phyloP scores from a whole-genome alignment of 1,140 invertebrate genomes.

The Maconellicoccus hirsutus region DNA sequence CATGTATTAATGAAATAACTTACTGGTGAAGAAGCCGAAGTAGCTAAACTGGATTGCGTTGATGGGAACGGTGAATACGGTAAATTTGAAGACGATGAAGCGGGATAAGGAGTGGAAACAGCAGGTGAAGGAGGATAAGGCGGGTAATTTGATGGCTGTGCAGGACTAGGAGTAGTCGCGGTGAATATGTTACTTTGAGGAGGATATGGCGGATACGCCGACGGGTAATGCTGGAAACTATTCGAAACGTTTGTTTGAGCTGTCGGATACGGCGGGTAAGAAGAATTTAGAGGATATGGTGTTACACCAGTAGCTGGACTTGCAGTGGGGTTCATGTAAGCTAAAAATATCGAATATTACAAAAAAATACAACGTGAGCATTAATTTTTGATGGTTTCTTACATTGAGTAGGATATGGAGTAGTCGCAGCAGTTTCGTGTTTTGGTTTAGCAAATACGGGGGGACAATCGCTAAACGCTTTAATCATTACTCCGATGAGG shows the following conservation, averaged over 20 bases:
- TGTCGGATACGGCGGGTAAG: conserved; percentile 25
- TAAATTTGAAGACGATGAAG: background rate
- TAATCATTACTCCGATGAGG: conserved; percentile 81
- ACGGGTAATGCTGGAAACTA: background rate
- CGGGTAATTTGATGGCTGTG: conserved; percentile 27
- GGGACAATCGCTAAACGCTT: conserved; percentile 87
- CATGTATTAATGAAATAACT: conserved; percentile 22
- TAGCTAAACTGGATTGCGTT: background rate
- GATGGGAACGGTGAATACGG: conserved; percentile 24
- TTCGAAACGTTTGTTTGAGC: background rate
- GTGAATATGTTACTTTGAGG: background rate
- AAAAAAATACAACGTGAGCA: too few species aligned
- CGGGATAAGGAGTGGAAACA: conserved; percentile 26
- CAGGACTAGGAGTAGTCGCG: conserved; percentile 31
- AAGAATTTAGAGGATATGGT: conserved; percentile 7
- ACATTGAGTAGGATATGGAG: conserved; percentile 25
- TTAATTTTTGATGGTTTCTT: background rate
- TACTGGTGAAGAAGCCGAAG: conserved; percentile 12
- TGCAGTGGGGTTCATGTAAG: background rate
- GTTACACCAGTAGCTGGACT: background rate
- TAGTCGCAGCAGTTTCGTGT: conserved; percentile 23
- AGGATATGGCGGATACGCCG: background rate
- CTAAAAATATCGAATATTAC: background rate
- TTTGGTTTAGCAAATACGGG: conserved; percentile 54
- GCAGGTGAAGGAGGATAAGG: conserved; percentile 26